Base-by-base conservation (phyloP, 2,797 vertebrate species). In the Anabas testudineus region DNA sequence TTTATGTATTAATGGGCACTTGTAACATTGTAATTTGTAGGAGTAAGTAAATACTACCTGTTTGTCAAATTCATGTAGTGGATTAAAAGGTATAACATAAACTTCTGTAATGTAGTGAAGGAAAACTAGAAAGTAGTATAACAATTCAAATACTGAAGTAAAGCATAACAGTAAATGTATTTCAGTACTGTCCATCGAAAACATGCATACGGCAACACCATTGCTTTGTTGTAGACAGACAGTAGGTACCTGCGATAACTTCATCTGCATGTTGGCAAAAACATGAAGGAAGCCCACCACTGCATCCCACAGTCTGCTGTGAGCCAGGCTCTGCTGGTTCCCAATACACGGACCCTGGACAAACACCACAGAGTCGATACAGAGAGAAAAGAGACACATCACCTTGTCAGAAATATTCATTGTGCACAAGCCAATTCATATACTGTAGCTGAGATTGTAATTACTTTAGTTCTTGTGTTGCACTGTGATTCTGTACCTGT, bases 241-340 rank as follows among this genome's bases (percentile, higher is more conserved):
- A 49, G 19, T 26, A 57, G 41, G 48, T 71, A 97, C 98, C 97
- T 99, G 97, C 28, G 98, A 99, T 61, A 99, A 93, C 88, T 99
- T 99, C 98, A 99, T 99, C 91, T 99, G 97, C 98, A 99, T 99
- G 88, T 99, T 99, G 76, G 98, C 98, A 91, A 99, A 99, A 32
- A 99, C 98, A n/a, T 99, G 97, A 68, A 99, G 93, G 87, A 99
- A 99, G 62, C 98, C 98, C 58, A 99, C 97, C 76, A 99, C 97
- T 3, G 98, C 98, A 41, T 99, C 98, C 98, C 98, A 99, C 55
- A 99, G 91, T 82, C 98, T 93, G 76, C 98, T 99, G 77, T 99
- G 98, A 72, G 98, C 98, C 90, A 99, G 92, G 87, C 97, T 97
- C 92, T 99, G 98, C 84, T 99, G 98, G 86, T 99, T 99, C 48